Base-by-base conservation (phyloP, 2,888 invertebrate genomes). In the Ctenicera cuprea region DNA sequence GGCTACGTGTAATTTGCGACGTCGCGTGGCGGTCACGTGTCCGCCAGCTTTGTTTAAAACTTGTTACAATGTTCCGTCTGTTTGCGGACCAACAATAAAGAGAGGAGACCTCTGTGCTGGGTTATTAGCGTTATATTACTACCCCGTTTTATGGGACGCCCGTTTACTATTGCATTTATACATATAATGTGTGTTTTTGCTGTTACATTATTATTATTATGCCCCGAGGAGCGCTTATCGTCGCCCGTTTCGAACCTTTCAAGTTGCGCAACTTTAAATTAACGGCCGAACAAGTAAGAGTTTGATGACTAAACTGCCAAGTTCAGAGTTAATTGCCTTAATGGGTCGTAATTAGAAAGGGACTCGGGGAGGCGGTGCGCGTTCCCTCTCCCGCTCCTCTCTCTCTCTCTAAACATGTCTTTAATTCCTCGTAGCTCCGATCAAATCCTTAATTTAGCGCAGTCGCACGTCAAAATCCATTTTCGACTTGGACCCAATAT, bases 21-120 rank as follows among this genome's bases (percentile, higher is more conserved):
- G 84, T 80, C 86, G 83, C 86, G 86, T 85, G 86, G 76, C 80
- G 71, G 80, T 74, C 86, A 84, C 86, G 86, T 85, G 86, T 80
- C 82, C 76, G 78, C 78, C 68, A 59, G 71, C 76, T 75, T 86
- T 86, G 85, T 86, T 85, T 84, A 84, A 84, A 84, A 84, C 85
- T 85, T 83, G 86, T 85, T 85, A 86, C 86, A 84, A 80, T 81
- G 81, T 84, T 80, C 75, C 75, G 81, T 75, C 80, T 82, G 81
- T 83, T 81, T 82, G 81, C 76, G 82, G 80, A 81, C 74, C 80
- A 80, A 78, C 79, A 78, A 77, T 77, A 77, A 80, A 79, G 78
- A 59, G 22, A 20, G 37, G 43, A 20, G 9, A 26, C 62, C 22
- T 16, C 77, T 76, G 71, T 74, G 76, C 76, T 71, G 71, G n/a